Evolutionary conservation across 2,113 vertebrate species (phyloP).

Genomic region (Sapayoa aenigma): DNA sequence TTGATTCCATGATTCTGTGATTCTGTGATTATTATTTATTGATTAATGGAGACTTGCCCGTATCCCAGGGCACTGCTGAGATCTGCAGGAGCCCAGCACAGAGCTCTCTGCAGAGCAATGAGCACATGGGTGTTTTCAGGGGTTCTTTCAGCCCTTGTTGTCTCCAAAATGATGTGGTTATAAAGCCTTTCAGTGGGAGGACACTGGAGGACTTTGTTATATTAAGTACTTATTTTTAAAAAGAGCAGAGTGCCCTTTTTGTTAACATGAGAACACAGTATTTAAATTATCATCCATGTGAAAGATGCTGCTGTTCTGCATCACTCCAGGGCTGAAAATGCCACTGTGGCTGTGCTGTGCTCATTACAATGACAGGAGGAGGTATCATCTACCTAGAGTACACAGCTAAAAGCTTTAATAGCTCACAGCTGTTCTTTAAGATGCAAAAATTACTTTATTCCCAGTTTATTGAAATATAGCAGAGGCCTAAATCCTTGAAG

Average conservation of each 20-base stretch:
- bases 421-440: conserved; percentile 39
- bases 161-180: neutral
- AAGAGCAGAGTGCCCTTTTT: neutral
- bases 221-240: neutral
- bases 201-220: neutral
- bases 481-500: conserved; percentile 37
- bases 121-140: neutral
- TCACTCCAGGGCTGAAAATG: neutral
- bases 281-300: neutral
- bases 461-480: conserved; percentile 47
- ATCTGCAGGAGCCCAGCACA: neutral
- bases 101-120: neutral
- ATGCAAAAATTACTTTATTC: conserved; percentile 42
- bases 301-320: neutral
- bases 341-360: neutral
- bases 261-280: neutral
- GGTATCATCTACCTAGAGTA: neutral
- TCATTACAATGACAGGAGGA: neutral
- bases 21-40: neutral
- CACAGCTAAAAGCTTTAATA: conserved; percentile 17
- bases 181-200: neutral
- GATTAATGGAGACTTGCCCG: neutral
- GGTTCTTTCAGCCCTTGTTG: neutral
- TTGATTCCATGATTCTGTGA: neutral
- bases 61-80: neutral